These are phyloP conservation scores for Limnephilus lunatus DNA, from an alignment of 2,888 invertebrate species.

Conservation along the genomic window DNA sequence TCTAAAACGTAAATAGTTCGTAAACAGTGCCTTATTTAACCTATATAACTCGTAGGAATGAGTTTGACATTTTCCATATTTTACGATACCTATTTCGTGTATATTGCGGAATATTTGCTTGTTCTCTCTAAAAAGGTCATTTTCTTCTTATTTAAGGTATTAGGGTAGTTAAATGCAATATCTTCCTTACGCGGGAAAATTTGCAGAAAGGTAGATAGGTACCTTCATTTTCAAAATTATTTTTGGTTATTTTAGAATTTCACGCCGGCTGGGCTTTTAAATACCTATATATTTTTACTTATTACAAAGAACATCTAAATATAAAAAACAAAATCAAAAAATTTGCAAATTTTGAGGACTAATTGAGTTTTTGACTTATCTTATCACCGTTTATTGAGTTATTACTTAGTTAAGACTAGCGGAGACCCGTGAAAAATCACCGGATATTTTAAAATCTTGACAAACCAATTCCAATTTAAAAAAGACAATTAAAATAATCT, in stretches of 20 bases:
- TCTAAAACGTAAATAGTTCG: not conserved
- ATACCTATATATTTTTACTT: too few species aligned
- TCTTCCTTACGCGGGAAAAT: not conserved
- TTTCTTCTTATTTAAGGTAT: not conserved
- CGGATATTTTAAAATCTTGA: too few species aligned
- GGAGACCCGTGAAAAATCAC: too few species aligned
- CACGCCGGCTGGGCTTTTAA: too few species aligned
- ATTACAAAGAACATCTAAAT: too few species aligned
- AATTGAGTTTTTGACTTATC: not conserved
- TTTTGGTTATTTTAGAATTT: too few species aligned
- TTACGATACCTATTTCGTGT: not conserved
- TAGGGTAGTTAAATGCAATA: not conserved
- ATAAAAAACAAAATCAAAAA: too few species aligned
- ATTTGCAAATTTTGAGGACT: not conserved
- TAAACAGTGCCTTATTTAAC: not conserved
- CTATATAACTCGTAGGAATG: not conserved
- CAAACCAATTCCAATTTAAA: too few species aligned
- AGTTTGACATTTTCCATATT: not conserved
- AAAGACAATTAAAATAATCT: too few species aligned
- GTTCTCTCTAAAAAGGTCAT: not conserved
- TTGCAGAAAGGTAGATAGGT: not conserved
- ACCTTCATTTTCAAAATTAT: not conserved
- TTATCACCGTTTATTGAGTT: not conserved
- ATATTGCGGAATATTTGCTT: not conserved
- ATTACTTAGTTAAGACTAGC: too few species aligned